phyloP scores from a whole-genome alignment of 2,888 invertebrate species.

The Erebia ligea region DNA sequence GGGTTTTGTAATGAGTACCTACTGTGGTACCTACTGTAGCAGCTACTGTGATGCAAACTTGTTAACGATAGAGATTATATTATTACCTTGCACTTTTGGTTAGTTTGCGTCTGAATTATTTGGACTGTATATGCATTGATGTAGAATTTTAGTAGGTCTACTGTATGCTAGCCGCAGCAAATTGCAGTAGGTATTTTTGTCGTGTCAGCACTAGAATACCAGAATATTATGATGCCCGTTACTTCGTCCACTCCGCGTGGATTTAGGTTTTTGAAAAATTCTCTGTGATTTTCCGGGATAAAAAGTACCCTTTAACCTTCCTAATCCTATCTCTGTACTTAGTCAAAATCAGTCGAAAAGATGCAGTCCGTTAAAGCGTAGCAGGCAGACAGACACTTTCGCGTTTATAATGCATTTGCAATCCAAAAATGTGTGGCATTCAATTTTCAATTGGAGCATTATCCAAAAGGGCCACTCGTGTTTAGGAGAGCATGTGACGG shows the following conservation, averaged over 20 bases:
- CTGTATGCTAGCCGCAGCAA: not conserved
- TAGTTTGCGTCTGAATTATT: not conserved
- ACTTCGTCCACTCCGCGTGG: too few relatives aligned
- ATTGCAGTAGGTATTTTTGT: too few relatives aligned
- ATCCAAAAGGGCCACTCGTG: constrained; percentile 26
- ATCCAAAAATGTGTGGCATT: constrained; percentile 4
- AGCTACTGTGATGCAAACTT: constrained; percentile 23
- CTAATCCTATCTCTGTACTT: too few relatives aligned
- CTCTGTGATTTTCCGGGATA: too few relatives aligned
- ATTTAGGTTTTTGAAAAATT: too few relatives aligned
- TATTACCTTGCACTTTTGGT: not conserved
- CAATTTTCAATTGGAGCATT: constrained; percentile 20
- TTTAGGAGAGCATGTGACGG: constrained; percentile 40
- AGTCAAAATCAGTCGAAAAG: too few relatives aligned
- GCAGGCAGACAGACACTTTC: too few relatives aligned
- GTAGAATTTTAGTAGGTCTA: not conserved
- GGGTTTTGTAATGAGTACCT: constrained; percentile 25
- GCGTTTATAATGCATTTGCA: not conserved
- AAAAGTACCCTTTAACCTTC: too few relatives aligned
- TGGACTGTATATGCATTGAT: not conserved
- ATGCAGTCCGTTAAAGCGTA: too few relatives aligned
- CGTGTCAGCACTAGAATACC: too few relatives aligned
- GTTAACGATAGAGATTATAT: not conserved
- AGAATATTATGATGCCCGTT: too few relatives aligned
- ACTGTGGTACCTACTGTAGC: constrained; percentile 11